These are phyloP conservation scores for Fabriciana adippe DNA, from an alignment of 2,888 invertebrate species.

Conservation along the genomic window DNA sequence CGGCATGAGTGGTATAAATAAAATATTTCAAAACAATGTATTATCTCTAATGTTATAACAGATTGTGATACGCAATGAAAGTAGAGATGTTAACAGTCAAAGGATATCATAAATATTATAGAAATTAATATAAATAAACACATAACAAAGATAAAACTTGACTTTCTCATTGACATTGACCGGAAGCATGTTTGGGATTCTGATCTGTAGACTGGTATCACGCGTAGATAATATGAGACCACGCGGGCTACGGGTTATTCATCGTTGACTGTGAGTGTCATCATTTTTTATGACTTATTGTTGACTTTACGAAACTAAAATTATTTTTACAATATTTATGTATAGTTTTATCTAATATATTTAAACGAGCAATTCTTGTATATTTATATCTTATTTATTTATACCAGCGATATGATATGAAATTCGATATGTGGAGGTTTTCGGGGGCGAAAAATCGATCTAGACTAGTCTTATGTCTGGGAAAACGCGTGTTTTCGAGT, in stretches of 20 bases:
- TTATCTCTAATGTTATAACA: constrained; percentile 8
- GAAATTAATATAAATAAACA: constrained; percentile 20
- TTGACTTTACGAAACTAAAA: too few relatives aligned
- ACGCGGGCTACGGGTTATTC: background rate
- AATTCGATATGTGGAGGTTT: too few relatives aligned
- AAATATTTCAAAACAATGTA: background rate
- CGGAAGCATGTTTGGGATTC: constrained; percentile 26
- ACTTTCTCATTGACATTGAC: constrained; percentile 34
- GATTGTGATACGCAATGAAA: background rate
- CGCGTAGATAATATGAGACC: constrained; percentile 3
- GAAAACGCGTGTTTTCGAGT: too few relatives aligned
- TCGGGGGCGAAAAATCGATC: too few relatives aligned
- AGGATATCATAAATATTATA: constrained; percentile 19
- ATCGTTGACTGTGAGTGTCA: background rate
- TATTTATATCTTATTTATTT: too few relatives aligned
- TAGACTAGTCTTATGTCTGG: too few relatives aligned
- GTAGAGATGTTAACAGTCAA: constrained; percentile 4
- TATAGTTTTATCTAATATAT: too few relatives aligned
- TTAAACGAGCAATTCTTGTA: too few relatives aligned
- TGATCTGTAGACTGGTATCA: background rate
- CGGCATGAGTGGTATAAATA: background rate
- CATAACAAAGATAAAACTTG: constrained; percentile 27
- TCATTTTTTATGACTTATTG: too few relatives aligned
- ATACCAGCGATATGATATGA: too few relatives aligned
- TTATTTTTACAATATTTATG: too few relatives aligned